Evolutionary conservation across 1,140 invertebrate genomes (phyloP).

Genomic region (Drosophila repleta): DNA sequence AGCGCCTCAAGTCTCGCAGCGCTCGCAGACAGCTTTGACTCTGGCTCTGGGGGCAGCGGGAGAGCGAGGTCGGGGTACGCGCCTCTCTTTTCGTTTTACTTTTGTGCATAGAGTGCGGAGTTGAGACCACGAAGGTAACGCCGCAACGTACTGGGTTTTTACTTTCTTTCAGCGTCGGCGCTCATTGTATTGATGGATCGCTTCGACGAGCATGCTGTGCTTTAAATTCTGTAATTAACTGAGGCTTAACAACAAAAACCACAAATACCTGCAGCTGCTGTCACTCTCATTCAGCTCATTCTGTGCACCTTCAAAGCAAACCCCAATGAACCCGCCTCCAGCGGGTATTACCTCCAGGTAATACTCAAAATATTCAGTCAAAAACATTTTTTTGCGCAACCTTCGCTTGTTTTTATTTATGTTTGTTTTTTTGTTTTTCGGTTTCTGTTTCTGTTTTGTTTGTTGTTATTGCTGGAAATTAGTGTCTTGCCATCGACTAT

Average conservation of each 20-base stretch:
- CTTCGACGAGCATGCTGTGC: conserved; percentile 19
- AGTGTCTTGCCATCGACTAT: conserved; percentile 29
- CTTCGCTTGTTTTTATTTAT: conserved; percentile 46
- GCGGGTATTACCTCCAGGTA: conserved; percentile 54
- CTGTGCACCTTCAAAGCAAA: conserved; percentile 37
- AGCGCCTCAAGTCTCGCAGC: conserved; percentile 39
- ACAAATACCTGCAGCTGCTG: background rate
- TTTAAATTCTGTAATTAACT: conserved; percentile 44
- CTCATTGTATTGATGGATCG: conserved; percentile 36
- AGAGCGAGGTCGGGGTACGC: background rate
- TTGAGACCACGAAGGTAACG: conserved; percentile 60
- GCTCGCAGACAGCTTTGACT: conserved; percentile 48
- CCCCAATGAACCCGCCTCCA: conserved; percentile 54
- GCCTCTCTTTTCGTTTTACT: conserved; percentile 68
- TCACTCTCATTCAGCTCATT: conserved; percentile 17
- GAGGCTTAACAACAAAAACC: conserved; percentile 5
- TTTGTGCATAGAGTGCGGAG: conserved; percentile 53
- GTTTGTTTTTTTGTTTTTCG: conserved; percentile 44
- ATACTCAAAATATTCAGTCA: conserved; percentile 46
- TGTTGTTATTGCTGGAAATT: conserved; percentile 11
- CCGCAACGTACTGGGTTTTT: conserved; percentile 55
- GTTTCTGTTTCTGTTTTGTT: background rate
- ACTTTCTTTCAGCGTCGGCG: conserved; percentile 65
- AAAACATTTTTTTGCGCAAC: conserved; percentile 60
- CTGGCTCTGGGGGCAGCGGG: conserved; percentile 7